phyloP scores from a whole-genome alignment of 2,113 vertebrate species.

The Todiramphus chloris region DNA sequence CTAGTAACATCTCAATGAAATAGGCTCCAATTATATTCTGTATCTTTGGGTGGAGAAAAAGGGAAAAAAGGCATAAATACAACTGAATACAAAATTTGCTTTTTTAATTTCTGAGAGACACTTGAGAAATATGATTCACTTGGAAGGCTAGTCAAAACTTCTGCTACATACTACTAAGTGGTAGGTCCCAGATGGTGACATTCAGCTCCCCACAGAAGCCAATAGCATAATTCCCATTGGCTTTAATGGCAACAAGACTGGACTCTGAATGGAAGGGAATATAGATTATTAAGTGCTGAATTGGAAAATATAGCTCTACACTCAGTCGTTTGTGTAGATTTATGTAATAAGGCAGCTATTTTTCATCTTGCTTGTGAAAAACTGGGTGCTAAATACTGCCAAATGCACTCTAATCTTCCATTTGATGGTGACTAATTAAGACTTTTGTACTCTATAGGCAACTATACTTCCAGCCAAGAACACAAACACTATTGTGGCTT shows the following conservation, averaged over 20 bases:
- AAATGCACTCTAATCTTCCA: not conserved
- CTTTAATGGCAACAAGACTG: not conserved
- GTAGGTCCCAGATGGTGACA: not conserved
- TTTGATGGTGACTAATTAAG: not conserved
- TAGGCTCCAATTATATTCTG: not conserved
- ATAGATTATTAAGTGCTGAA: not conserved
- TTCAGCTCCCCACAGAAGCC: not conserved
- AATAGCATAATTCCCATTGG: not conserved
- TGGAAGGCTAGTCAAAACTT: not conserved
- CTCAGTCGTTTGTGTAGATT: not conserved
- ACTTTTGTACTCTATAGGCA: not conserved
- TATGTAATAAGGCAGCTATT: not conserved
- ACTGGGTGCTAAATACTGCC: not conserved
- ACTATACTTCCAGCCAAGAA: conserved; percentile 1
- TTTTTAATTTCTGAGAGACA: not conserved
- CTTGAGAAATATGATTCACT: not conserved
- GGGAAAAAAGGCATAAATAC: not conserved
- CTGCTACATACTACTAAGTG: not conserved
- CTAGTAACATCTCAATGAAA: not conserved
- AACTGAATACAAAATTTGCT: not conserved
- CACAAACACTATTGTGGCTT: not conserved
- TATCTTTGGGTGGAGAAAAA: not conserved
- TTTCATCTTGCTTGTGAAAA: not conserved
- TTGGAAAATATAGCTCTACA: not conserved
- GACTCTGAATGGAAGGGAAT: not conserved